Evolutionary conservation across 2,888 invertebrate species (phyloP).

Genomic region (Fragum whitleyi): DNA sequence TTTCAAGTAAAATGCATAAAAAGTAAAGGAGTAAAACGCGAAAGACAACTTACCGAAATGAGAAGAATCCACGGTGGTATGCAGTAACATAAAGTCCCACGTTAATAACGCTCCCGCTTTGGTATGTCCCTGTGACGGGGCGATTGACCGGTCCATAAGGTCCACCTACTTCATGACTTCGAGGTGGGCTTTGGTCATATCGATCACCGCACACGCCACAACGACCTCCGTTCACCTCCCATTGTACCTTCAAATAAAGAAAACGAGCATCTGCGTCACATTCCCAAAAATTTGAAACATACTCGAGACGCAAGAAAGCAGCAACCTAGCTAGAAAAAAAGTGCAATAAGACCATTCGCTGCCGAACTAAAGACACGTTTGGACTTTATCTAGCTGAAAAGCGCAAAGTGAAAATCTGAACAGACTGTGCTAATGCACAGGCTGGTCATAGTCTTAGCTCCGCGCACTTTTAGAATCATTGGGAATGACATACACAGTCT

Average conservation of each 20-base stretch:
- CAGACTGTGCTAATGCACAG: too few species aligned
- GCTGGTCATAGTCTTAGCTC: too few species aligned
- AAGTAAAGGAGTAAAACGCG: too few species aligned
- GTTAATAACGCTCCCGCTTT: not conserved
- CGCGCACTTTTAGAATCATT: too few species aligned
- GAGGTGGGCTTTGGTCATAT: not conserved
- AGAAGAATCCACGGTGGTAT: slow-evolving; percentile 8
- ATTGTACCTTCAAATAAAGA: not conserved
- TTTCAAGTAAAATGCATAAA: too few species aligned
- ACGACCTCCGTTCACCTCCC: not conserved
- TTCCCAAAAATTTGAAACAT: not conserved
- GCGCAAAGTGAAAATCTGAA: too few species aligned
- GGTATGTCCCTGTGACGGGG: slow-evolving; percentile 9
- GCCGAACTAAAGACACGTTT: too few species aligned
- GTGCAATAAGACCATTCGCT: too few species aligned
- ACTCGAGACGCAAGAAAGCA: not conserved
- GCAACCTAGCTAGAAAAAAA: too few species aligned
- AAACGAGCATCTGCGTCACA: not conserved
- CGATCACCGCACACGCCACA: slow-evolving; percentile 12
- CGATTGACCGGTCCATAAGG: not conserved
- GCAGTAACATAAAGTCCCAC: not conserved
- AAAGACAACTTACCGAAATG: slow-evolving; percentile 7
- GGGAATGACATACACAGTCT: too few species aligned
- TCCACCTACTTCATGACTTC: slow-evolving; percentile 3
- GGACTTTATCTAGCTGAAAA: too few species aligned